These are phyloP conservation scores for Autographa gamma DNA, from an alignment of 2,888 invertebrate genomes.

Conservation along the genomic window DNA sequence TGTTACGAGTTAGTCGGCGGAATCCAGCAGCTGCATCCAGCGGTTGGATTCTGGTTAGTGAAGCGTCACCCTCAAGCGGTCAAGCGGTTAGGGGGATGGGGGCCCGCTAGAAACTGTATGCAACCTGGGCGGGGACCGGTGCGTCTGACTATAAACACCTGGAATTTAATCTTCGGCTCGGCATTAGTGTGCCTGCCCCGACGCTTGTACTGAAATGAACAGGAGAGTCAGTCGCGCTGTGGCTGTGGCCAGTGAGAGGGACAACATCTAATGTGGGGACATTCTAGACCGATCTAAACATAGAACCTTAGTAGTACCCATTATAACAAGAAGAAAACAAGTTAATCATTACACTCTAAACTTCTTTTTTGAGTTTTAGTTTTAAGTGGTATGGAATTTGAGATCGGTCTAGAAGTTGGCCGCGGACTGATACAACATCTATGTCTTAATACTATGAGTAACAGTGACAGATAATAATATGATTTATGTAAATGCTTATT, in stretches of 20 bases:
- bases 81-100: constrained; percentile 69
- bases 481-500: neutral
- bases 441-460: constrained; percentile 35
- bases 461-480: constrained; percentile 46
- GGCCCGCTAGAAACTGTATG: constrained; percentile 78
- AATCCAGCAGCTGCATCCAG: constrained; percentile 32
- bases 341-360: too few relatives aligned
- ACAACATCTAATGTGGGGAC: constrained; percentile 53
- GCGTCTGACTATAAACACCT: constrained; percentile 76
- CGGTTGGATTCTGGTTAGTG: constrained; percentile 68
- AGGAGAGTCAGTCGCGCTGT: constrained; percentile 67
- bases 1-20: constrained; percentile 49
- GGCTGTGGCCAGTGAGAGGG: constrained; percentile 44
- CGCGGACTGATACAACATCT: constrained; percentile 45
- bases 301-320: neutral
- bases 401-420: neutral
- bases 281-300: neutral
- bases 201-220: constrained; percentile 88
- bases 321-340: too few relatives aligned
- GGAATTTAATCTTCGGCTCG: constrained; percentile 77
- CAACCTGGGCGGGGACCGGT: constrained; percentile 80
- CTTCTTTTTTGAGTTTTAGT: too few relatives aligned
- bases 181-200: constrained; percentile 86
- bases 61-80: constrained; percentile 80
- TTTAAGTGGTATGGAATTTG: neutral